These are phyloP conservation scores for Pollenia amentaria DNA, from an alignment of 2,888 invertebrate species.

Conservation along the genomic window DNA sequence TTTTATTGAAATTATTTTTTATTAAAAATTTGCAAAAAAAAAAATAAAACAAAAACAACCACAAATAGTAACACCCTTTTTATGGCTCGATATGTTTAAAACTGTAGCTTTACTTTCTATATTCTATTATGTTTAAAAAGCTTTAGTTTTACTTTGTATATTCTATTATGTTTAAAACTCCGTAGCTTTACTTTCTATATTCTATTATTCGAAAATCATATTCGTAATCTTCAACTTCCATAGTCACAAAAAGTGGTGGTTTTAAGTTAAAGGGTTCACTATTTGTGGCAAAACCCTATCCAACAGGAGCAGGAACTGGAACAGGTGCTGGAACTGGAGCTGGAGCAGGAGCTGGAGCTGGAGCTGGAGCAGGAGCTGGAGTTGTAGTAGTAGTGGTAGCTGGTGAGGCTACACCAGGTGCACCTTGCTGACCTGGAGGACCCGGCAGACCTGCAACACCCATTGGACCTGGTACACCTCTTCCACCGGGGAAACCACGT, in stretches of 20 bases:
- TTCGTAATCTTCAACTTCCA: slow-evolving; percentile 41
- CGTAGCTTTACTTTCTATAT: not conserved
- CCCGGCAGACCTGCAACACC: slow-evolving; percentile 60
- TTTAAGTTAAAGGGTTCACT: slow-evolving; percentile 22
- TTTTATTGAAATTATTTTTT: too few relatives aligned
- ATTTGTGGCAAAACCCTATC: slow-evolving; percentile 57
- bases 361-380: slow-evolving; percentile 17
- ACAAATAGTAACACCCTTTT: too few relatives aligned
- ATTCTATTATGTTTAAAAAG: not conserved
- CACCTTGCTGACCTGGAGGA: slow-evolving; percentile 57
- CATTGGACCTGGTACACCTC: slow-evolving; percentile 64
- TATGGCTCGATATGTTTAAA: too few relatives aligned
- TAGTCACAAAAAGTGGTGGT: not conserved
- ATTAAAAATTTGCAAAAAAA: too few relatives aligned
- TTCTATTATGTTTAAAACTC: not conserved
- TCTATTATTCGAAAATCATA: not conserved
- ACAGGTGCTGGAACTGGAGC: too few relatives aligned
- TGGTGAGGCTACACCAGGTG: slow-evolving; percentile 53
- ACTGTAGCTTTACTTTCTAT: slow-evolving; percentile 1
- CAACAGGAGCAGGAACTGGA: too few relatives aligned
- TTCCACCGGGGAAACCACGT: slow-evolving; percentile 72
- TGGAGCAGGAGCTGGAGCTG: too few relatives aligned
- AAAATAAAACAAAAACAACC: too few relatives aligned
- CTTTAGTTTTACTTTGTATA: not conserved
- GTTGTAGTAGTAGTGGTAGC: slow-evolving; percentile 51